phyloP scores from a whole-genome alignment of 2,113 vertebrate genomes.

The Bettongia penicillata region DNA sequence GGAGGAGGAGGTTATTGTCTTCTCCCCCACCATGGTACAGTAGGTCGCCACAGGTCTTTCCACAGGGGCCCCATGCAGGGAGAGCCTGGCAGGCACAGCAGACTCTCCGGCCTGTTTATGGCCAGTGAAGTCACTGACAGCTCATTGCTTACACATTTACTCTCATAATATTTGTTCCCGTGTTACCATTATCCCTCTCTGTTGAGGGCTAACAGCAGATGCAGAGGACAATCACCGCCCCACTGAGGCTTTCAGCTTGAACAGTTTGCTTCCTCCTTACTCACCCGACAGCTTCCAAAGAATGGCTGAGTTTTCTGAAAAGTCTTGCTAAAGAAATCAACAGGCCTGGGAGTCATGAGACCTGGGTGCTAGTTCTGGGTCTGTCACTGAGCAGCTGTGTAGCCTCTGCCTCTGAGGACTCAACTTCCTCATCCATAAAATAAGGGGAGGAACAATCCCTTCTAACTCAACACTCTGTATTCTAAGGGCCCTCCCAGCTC shows the following conservation, averaged over 20 bases:
- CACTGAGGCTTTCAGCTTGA: constrained; percentile 36
- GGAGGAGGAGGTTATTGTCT: neutral
- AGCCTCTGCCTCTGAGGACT: neutral
- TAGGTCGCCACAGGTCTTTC: neutral
- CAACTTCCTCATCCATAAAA: neutral
- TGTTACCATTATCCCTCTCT: constrained; percentile 31
- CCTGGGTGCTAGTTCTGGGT: neutral
- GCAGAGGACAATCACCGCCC: constrained; percentile 34
- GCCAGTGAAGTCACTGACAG: constrained; percentile 11
- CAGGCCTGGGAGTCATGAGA: neutral
- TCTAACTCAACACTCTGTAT: neutral
- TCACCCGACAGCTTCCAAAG: neutral
- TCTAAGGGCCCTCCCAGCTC: too few species aligned
- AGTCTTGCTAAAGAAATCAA: constrained; percentile 5
- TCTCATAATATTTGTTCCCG: constrained; percentile 69
- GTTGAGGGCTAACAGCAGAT: constrained; percentile 49
- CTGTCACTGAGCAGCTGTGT: neutral
- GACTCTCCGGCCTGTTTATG: neutral
- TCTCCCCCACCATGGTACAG: neutral
- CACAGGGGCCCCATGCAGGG: neutral
- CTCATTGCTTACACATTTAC: constrained; percentile 27
- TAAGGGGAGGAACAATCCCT: neutral
- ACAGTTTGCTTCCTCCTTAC: constrained; percentile 33
- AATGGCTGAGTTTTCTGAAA: constrained; percentile 8
- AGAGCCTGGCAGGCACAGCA: neutral